Percentiles rank a stretch among this genome's conserved stretches.
Conservation (phyloP, 2,113 vertebrate species). For the Perognathus longimembris region DNA sequence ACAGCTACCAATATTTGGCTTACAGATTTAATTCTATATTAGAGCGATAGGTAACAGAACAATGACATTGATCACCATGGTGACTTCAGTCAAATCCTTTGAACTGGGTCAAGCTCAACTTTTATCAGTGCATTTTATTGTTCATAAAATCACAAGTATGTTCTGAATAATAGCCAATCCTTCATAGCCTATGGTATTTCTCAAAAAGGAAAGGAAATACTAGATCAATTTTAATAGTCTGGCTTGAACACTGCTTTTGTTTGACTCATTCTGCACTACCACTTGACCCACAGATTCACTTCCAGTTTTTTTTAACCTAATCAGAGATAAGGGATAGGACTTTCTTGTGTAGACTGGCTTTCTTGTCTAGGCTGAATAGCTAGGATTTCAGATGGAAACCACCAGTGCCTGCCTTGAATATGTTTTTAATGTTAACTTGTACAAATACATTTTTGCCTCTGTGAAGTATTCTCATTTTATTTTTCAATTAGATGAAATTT, state of each 20-base stretch:
- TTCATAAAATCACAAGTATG: background rate
- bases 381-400: no score
- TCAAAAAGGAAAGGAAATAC: background rate
- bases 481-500: slow-evolving; percentile 23
- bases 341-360: no score
- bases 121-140: background rate
- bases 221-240: slow-evolving; percentile 5
- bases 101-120: background rate
- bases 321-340: no score
- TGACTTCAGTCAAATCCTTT: background rate
- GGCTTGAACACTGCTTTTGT: background rate
- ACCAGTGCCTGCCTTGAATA: background rate
- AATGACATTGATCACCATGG: background rate
- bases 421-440: slow-evolving; percentile 19
- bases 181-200: background rate
- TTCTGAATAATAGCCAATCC: background rate
- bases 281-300: no score
- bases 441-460: background rate
- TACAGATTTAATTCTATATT: background rate
- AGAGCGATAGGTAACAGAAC: background rate
- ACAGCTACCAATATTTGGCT: background rate
- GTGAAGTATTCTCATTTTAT: background rate
- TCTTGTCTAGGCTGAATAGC: no score
- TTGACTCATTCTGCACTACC: no score
- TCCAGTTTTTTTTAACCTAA: no score